These are phyloP conservation scores for Cephus rjabovi DNA, from an alignment of 2,888 invertebrate genomes.

Conservation along the genomic window DNA sequence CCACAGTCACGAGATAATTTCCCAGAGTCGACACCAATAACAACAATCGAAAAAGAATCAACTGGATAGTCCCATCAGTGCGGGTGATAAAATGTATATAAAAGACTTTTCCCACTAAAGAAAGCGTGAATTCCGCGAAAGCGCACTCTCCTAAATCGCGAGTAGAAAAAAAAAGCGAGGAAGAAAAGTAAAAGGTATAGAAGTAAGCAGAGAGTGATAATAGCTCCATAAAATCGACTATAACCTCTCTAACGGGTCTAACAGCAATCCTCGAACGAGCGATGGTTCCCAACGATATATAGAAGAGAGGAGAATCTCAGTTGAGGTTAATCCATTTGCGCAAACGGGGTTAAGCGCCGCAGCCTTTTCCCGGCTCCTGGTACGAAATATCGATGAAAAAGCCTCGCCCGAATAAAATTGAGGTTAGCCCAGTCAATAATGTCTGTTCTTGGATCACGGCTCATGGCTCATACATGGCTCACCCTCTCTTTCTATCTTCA, in stretches of 20 bases:
- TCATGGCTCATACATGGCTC: background rate
- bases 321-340: background rate
- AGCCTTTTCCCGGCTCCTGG: background rate
- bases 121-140: background rate
- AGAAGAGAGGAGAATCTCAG: background rate
- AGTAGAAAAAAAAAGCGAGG: background rate
- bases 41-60: background rate
- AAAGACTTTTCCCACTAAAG: background rate
- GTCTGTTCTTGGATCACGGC: background rate
- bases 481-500: background rate
- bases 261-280: background rate
- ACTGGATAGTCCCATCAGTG: too few species aligned
- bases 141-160: background rate
- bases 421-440: background rate
- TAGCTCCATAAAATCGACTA: background rate
- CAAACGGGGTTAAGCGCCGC: background rate
- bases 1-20: background rate
- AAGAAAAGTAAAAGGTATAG: background rate
- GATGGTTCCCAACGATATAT: background rate
- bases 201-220: background rate
- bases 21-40: background rate
- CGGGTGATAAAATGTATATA: background rate
- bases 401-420: background rate
- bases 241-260: background rate
- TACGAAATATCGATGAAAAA: background rate